Evolutionary conservation across 2,113 vertebrate species (phyloP).

Genomic region (Gymnobelideus leadbeateri): DNA sequence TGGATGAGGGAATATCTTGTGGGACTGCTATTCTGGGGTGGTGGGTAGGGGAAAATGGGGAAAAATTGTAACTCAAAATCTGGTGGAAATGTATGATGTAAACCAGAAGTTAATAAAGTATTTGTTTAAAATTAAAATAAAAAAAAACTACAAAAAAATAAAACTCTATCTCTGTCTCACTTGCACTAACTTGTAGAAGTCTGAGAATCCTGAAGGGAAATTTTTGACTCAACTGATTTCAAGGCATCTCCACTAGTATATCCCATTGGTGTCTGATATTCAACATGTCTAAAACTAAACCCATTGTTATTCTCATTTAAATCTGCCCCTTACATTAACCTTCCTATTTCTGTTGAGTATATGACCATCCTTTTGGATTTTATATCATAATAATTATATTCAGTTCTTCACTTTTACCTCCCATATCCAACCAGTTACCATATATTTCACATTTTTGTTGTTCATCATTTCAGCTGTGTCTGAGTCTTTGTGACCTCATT

Average conservation of each 20-base stretch:
- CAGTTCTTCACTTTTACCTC: background rate
- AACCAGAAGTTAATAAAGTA: too few relatives aligned
- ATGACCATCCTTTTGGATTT: too few relatives aligned
- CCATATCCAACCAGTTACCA: background rate
- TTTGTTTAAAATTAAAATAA: too few relatives aligned
- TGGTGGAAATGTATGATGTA: too few relatives aligned
- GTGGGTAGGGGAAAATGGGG: too few relatives aligned
- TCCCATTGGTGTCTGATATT: background rate
- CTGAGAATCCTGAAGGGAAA: background rate
- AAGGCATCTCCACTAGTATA: background rate
- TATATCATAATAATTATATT: background rate
- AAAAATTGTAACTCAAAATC: too few relatives aligned
- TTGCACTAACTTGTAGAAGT: background rate
- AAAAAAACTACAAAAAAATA: too few relatives aligned
- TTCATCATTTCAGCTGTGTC: background rate
- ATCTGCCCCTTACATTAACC: background rate
- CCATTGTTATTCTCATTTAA: background rate
- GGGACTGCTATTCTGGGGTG: too few relatives aligned
- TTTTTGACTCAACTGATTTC: too few relatives aligned
- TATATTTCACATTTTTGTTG: background rate
- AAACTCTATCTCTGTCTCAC: background rate
- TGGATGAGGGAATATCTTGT: too few relatives aligned
- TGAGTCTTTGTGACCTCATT: background rate
- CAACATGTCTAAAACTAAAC: background rate
- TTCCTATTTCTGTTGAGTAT: background rate